A percentile compares a stretch with the other conserved stretches of the same genome.
phyloP scores from a whole-genome alignment of 2,888 invertebrate genomes.

The Apodemia mormo region DNA sequence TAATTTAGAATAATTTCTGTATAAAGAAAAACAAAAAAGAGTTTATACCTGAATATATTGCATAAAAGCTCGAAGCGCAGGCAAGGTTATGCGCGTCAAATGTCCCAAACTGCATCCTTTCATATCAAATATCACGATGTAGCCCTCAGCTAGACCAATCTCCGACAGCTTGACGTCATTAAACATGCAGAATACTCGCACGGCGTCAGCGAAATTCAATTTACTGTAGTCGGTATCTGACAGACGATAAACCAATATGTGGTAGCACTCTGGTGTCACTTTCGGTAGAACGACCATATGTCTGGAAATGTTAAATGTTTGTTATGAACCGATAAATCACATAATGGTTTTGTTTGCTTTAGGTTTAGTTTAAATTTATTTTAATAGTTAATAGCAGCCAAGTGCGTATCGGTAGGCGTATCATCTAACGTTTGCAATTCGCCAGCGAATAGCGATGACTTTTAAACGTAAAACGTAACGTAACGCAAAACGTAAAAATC shows the following conservation, averaged over 20 bases:
- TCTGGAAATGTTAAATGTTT: constrained; percentile 56
- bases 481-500: too few relatives aligned
- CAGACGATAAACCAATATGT: constrained; percentile 82
- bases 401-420: too few relatives aligned
- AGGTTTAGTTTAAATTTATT: too few relatives aligned
- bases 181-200: constrained; percentile 85
- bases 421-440: too few relatives aligned
- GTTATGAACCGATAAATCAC: background rate
- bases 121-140: constrained; percentile 86
- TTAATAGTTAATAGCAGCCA: too few relatives aligned
- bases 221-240: constrained; percentile 84
- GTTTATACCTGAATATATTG: constrained; percentile 83
- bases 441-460: too few relatives aligned
- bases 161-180: constrained; percentile 85
- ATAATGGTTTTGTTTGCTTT: background rate
- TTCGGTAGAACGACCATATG: constrained; percentile 83
- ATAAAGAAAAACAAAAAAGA: background rate
- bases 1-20: too few relatives aligned
- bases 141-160: constrained; percentile 79
- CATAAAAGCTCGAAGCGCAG: constrained; percentile 84
- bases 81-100: constrained; percentile 83
- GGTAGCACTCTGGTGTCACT: constrained; percentile 83
- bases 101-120: constrained; percentile 85
- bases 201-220: constrained; percentile 83
- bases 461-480: too few relatives aligned